Evolutionary conservation across 2,888 invertebrate species (phyloP).

Genomic region (Smittia sp.): DNA sequence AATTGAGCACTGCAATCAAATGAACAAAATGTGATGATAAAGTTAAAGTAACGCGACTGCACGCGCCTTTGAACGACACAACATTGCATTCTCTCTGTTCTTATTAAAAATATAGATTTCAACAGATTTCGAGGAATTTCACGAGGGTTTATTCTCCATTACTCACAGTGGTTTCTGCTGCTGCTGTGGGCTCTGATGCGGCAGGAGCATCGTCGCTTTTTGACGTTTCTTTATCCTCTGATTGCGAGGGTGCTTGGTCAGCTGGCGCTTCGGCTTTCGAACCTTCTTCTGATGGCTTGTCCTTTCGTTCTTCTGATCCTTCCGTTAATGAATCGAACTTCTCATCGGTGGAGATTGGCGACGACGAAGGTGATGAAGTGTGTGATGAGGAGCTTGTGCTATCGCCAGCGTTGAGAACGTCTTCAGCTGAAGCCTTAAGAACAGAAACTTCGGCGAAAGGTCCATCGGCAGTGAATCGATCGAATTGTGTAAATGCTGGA

Average conservation of each 20-base stretch:
- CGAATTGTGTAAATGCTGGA: constrained; percentile 27
- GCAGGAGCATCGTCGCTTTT: background rate
- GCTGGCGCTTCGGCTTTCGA: background rate
- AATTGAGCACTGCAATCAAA: background rate
- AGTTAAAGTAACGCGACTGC: background rate
- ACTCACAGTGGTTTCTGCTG: constrained; percentile 12
- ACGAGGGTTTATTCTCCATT: background rate
- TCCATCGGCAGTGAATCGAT: constrained; percentile 32
- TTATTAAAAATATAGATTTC: constrained; percentile 12
- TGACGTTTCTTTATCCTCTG: background rate
- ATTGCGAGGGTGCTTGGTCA: background rate
- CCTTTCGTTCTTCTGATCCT: background rate
- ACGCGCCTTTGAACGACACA: background rate
- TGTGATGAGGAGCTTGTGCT: constrained; percentile 33
- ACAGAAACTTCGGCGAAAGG: constrained; percentile 35
- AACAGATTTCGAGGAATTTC: constrained; percentile 7
- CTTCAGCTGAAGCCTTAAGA: constrained; percentile 19
- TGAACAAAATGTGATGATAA: background rate
- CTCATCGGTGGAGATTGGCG: constrained; percentile 33
- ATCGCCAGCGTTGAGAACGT: constrained; percentile 2
- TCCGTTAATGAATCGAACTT: constrained; percentile 16
- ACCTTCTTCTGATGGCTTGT: background rate
- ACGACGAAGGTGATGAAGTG: constrained; percentile 31
- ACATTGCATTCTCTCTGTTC: background rate
- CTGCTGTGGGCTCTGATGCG: background rate